phyloP scores from a whole-genome alignment of 1,140 invertebrate species.

The Lepidurus apus region DNA sequence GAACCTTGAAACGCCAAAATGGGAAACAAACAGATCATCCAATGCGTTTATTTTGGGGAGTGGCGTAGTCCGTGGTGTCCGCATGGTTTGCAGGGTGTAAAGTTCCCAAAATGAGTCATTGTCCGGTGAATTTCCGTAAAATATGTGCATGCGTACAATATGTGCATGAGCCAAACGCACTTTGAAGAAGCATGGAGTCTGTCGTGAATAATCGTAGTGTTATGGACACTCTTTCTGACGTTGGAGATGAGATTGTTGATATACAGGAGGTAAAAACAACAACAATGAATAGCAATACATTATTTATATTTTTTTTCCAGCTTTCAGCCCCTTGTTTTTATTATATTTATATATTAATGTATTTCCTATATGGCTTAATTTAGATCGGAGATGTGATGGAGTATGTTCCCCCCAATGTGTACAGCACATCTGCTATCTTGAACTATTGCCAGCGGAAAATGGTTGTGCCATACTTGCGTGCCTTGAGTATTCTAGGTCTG shows the following conservation, averaged over 20 bases:
- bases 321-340: background rate
- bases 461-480: slow-evolving; percentile 25
- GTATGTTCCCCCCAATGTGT: slow-evolving; percentile 29
- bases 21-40: no score
- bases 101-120: background rate
- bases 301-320: background rate
- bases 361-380: background rate
- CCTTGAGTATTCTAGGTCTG: slow-evolving; percentile 28
- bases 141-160: no score
- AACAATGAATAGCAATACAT: no score
- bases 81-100: background rate
- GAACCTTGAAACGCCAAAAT: no score
- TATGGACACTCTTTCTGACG: slow-evolving; percentile 6
- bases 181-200: background rate
- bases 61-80: background rate
- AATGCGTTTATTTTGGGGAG: background rate
- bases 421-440: slow-evolving; percentile 32
- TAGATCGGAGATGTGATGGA: slow-evolving; percentile 31
- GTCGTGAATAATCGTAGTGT: background rate
- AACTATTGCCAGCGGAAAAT: slow-evolving; percentile 34
- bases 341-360: background rate
- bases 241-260: background rate
- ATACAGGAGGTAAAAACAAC: background rate
- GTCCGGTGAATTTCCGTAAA: no score
- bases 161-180: no score